A percentile compares a stretch with the other conserved stretches of the same genome.
phyloP scores from a whole-genome alignment of 2,888 invertebrate species.

The Idaea aversata region DNA sequence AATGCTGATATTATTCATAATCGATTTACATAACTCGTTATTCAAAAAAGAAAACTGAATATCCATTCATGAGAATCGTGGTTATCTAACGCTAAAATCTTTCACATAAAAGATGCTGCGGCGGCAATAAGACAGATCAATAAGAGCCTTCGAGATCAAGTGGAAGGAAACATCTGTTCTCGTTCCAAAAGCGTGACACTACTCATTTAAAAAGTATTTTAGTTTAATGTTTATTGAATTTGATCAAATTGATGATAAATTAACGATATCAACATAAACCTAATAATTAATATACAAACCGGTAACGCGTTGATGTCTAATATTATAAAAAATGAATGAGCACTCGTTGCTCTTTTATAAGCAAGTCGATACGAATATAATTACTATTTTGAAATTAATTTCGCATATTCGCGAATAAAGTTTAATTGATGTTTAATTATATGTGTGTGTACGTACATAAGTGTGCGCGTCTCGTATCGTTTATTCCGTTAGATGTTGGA shows the following conservation, averaged over 20 bases:
- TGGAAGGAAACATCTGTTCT: slow-evolving; percentile 11
- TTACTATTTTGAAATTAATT: not conserved
- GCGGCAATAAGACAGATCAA: slow-evolving; percentile 54
- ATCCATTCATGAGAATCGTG: not conserved
- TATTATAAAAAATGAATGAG: slow-evolving; percentile 8
- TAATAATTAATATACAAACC: slow-evolving; percentile 14
- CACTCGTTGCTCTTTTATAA: slow-evolving; percentile 10
- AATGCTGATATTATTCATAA: not conserved
- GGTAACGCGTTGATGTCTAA: slow-evolving; percentile 24
- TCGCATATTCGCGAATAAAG: not conserved
- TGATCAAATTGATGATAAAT: not conserved
- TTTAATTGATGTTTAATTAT: not conserved
- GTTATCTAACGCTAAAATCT: slow-evolving; percentile 3
- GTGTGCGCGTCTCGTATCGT: not conserved
- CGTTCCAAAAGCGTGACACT: not conserved
- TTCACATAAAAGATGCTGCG: slow-evolving; percentile 51
- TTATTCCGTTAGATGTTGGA: not conserved
- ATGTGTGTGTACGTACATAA: not conserved
- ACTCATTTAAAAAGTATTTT: not conserved
- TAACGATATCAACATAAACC: not conserved
- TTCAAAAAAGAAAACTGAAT: not conserved
- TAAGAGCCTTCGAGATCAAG: slow-evolving; percentile 53
- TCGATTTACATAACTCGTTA: slow-evolving; percentile 2
- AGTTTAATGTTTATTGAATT: not conserved
- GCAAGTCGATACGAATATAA: not conserved